These are phyloP conservation scores for Heterohyrax brucei DNA, from an alignment of 2,797 vertebrate genomes.

Conservation along the genomic window DNA sequence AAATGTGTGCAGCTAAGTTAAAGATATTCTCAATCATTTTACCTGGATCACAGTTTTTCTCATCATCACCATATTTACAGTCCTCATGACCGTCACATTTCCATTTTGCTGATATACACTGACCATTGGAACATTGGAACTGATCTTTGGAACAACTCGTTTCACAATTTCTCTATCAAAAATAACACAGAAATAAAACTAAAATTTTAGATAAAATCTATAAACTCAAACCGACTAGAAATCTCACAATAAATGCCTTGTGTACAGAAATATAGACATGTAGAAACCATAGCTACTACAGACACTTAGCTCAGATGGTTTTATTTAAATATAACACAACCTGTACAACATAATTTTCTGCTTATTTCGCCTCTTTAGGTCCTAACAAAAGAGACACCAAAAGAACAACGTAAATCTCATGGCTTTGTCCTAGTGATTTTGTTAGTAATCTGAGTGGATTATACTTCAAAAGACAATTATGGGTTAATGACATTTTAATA, in stretches of 20 bases:
- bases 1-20: not conserved
- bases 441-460: not conserved
- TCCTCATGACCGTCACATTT: constrained; percentile 98
- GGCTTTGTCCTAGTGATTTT: not conserved
- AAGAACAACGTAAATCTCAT: not conserved
- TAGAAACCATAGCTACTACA: not conserved
- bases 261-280: not conserved
- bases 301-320: not conserved
- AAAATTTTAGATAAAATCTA: not conserved
- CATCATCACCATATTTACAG: constrained; percentile 97
- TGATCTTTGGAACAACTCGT: constrained; percentile 96
- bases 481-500: not conserved
- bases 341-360: not conserved
- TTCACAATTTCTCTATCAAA: constrained; percentile 96
- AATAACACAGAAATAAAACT: constrained; percentile 31
- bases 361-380: not conserved
- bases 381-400: constrained; percentile 17
- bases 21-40: not conserved
- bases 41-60: constrained; percentile 95
- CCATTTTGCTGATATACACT: constrained; percentile 97
- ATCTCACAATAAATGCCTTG: not conserved
- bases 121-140: constrained; percentile 97
- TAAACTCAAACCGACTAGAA: not conserved
- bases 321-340: not conserved
- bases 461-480: not conserved